These are phyloP conservation scores for Thunnus thynnus DNA, from an alignment of 2,113 vertebrate species.

Conservation along the genomic window DNA sequence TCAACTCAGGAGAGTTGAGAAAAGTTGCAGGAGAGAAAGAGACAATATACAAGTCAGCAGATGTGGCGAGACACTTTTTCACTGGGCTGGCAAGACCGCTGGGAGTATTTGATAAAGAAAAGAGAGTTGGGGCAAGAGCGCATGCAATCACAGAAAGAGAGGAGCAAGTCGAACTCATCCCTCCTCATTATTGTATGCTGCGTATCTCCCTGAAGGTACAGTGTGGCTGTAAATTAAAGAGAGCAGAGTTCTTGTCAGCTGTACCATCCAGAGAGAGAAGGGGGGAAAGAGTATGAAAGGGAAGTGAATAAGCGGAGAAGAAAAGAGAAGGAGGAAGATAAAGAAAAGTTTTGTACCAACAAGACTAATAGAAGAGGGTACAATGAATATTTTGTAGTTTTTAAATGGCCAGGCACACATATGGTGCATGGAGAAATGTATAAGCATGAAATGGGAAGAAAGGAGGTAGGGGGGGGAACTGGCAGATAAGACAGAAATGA, in stretches of 20 bases:
- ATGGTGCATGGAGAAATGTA: slow-evolving; percentile 37
- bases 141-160: slow-evolving; percentile 25
- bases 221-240: slow-evolving; percentile 61
- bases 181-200: slow-evolving; percentile 36
- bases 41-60: slow-evolving; percentile 31
- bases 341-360: slow-evolving; percentile 17
- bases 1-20: not conserved
- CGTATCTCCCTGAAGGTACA: slow-evolving; percentile 57
- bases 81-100: slow-evolving; percentile 13
- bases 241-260: slow-evolving; percentile 50
- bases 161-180: slow-evolving; percentile 12
- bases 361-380: not conserved
- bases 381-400: slow-evolving; percentile 9
- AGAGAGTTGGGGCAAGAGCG: slow-evolving; percentile 50
- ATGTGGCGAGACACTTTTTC: slow-evolving; percentile 6
- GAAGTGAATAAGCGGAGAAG: not conserved
- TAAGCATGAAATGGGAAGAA: slow-evolving; percentile 28
- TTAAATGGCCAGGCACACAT: slow-evolving; percentile 20
- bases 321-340: slow-evolving; percentile 23
- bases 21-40: slow-evolving; percentile 14
- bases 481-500: slow-evolving; percentile 34
- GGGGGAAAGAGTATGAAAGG: slow-evolving; percentile 22
- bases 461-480: not conserved
- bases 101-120: slow-evolving; percentile 67
- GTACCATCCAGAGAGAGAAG: slow-evolving; percentile 34